Conservation (phyloP, 1,140 invertebrate species). For the Drosophila saltans region DNA sequence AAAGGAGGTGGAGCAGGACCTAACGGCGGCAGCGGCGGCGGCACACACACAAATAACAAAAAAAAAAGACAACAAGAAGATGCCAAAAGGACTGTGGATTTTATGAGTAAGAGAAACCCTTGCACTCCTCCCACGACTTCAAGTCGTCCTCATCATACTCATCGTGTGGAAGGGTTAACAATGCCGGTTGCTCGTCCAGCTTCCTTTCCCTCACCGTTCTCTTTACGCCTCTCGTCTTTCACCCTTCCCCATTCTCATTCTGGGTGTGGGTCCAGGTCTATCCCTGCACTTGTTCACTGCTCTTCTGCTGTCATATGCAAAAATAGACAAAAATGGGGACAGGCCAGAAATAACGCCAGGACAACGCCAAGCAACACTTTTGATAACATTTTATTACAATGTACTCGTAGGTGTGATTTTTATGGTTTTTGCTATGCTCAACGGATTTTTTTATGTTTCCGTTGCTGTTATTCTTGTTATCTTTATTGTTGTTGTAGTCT, state of each 20-base stretch:
- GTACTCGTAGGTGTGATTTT: constrained; percentile 81
- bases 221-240: neutral
- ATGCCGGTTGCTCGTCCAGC: constrained; percentile 62
- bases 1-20: neutral
- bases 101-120: constrained; percentile 6
- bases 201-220: constrained; percentile 26
- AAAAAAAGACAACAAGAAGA: neutral
- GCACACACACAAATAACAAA: constrained; percentile 50
- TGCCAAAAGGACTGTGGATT: constrained; percentile 46
- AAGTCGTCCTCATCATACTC: neutral
- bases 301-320: constrained; percentile 76
- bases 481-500: constrained; percentile 46
- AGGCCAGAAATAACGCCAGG: constrained; percentile 26
- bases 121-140: neutral
- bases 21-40: constrained; percentile 26
- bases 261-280: neutral
- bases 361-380: constrained; percentile 72
- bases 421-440: constrained; percentile 79
- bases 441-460: constrained; percentile 58
- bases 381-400: constrained; percentile 82
- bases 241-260: neutral
- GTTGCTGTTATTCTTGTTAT: constrained; percentile 17
- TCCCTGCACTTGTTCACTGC: constrained; percentile 15
- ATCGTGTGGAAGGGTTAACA: constrained; percentile 69
- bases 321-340: constrained; percentile 39